Base-by-base conservation (phyloP, 2,888 invertebrate species). In the Torymus aiolomorphi region DNA sequence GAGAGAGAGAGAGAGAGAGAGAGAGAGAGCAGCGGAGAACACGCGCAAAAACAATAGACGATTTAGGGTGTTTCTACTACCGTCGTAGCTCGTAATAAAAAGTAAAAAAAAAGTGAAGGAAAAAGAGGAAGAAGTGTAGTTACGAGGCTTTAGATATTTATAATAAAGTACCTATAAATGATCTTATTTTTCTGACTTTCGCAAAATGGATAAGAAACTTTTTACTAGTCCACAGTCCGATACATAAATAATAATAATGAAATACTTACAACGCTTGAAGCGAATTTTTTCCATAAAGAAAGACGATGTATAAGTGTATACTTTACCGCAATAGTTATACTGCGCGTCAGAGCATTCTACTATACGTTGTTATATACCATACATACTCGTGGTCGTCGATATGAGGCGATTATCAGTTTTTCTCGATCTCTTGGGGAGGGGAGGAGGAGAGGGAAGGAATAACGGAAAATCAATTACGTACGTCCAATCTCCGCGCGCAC, bases 121-220 rank as follows among this genome's bases (percentile, higher is more conserved):
- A 5, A 42, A 31, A 42, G 42, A 42, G 42, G 8, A 42, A 42
- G 42, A 10, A 42, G 42, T 42, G 42, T 69, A 80, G 66, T 56
- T 80, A 56, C 18, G n/a, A 76, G 67, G 57, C 76, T 73, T 72
- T 56, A 76, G 66, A 80, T 71, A 76, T 76, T 80, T 69, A 67
- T 73, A 76, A 80, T 42, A 42, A 42, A 42, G 42, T 42, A 42
- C 8, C 42, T 42, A 42, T 56, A 49, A 66, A 76, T 80, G 31
- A 57, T 73, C 49, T 80, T 67, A 72, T 76, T 80, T 72, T 80
- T 72, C 67, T 49, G 51, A 76, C 62, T 72, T 62, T 16, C 14
- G 24, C 62, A 65, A 56, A 59, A 16, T 14, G 56, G 14, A 42
- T 42, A 42, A 18, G 56, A 59, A 13, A 61, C 5, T 65, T 70